Base-by-base conservation (phyloP, 2,888 invertebrate genomes). In the Pachymerium ferrugineum region DNA sequence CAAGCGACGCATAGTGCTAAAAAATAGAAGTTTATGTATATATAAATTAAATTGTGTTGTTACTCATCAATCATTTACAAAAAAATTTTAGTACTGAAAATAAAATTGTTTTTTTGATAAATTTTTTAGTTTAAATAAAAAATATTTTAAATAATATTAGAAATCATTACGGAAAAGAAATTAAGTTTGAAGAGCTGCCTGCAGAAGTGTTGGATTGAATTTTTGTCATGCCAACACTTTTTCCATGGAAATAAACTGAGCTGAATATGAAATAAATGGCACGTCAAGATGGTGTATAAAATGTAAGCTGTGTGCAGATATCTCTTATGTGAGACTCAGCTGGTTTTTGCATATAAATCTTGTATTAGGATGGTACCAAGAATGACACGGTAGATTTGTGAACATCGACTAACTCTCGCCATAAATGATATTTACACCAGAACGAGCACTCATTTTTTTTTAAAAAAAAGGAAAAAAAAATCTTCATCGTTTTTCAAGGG, bases 221-320 rank as follows among this genome's bases (percentile, higher is more conserved):
- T 38, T 47, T 47, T 19, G 47, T 47, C 19, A 22, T 47, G 1
- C 47, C 47, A 19, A 47, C 42, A 16, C 19, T 47, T 47, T 47
- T 47, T 22, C 19, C 19, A 4, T 8, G 4, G 47, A 16, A 47
- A 47, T 47, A 47, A 47, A 47, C 47, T 16, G 47, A 5, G 47
- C 16, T 19, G 47, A 47, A 47, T 47, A 22, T 47, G 47, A n/a
- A 47, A 47, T 47, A 47, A 47, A 47, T 47, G 47, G 16, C 47
- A 47, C 22, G 47, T 47, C 47, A 47, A 47, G 22, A 22, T 22
- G 47, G 47, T 47, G 47, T 47, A 47, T 47, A 47, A 47, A 47
- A 47, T 47, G 47, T 47, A 47, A 47, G 47, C 47, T 47, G 47
- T 47, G 47, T 47, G 47, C 47, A 47, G 47, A 47, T 47, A 47